Evolutionary conservation across 2,888 invertebrate species (phyloP).

Genomic region (Campaea margaritaria): DNA sequence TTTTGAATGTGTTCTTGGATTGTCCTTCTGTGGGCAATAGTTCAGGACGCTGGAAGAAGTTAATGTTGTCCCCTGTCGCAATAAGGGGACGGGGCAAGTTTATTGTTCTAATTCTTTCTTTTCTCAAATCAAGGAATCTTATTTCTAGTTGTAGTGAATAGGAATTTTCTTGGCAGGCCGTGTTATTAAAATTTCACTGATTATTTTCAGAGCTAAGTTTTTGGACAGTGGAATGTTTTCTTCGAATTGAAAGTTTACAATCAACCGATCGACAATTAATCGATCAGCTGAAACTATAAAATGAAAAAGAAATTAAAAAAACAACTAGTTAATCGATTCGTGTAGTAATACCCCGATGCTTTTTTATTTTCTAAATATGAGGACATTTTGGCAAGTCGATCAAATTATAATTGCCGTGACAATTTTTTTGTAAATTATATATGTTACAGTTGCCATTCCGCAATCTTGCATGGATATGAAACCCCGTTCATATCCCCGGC

Average conservation of each 20-base stretch:
- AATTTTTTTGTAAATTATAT: no score
- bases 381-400: no score
- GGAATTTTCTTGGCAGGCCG: not conserved
- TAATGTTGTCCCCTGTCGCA: slow-evolving; percentile 23
- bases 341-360: no score
- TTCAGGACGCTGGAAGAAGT: slow-evolving; percentile 19
- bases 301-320: no score
- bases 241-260: not conserved
- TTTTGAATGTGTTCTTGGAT: slow-evolving; percentile 26
- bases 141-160: not conserved
- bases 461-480: slow-evolving; percentile 27
- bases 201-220: no score
- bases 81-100: slow-evolving; percentile 27
- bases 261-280: no score
- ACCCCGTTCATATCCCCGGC: slow-evolving; percentile 19
- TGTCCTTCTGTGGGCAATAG: slow-evolving; percentile 26
- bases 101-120: slow-evolving; percentile 28
- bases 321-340: no score
- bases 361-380: no score
- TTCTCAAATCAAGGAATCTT: not conserved
- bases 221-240: no score
- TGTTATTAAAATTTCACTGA: not conserved
- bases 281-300: no score
- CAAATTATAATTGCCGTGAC: no score
- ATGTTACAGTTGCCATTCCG: no score